These are phyloP conservation scores for pig (Sus scrofa) DNA, from an alignment of 2,113 vertebrate genomes.

Conservation along the genomic window DNA sequence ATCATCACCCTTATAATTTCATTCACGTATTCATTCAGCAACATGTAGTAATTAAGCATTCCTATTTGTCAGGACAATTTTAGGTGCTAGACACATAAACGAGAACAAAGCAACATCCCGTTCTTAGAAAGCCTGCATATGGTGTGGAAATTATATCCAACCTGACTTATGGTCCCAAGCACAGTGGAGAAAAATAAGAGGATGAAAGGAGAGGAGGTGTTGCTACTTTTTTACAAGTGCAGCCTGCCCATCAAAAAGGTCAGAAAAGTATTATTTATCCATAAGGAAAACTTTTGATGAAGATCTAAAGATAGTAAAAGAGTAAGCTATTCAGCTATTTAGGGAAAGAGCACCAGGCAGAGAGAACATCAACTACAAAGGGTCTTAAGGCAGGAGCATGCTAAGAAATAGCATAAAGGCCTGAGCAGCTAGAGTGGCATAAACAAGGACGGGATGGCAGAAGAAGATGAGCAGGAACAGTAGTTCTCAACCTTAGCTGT, in stretches of 20 bases:
- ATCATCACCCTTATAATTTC: constrained; percentile 10
- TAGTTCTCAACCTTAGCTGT: neutral
- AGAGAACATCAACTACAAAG: neutral
- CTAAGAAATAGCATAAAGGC: neutral
- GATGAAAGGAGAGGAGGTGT: neutral
- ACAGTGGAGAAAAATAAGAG: neutral
- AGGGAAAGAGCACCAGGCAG: neutral
- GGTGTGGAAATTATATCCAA: neutral
- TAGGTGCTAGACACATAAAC: neutral
- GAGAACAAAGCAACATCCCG: neutral
- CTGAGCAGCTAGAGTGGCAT: neutral
- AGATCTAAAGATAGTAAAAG: neutral
- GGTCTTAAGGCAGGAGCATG: neutral
- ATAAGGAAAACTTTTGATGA: neutral
- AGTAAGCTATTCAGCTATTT: neutral
- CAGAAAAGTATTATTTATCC: constrained; percentile 4
- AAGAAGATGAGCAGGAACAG: neutral
- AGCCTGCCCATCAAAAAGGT: neutral
- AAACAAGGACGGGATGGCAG: neutral
- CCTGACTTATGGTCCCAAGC: neutral
- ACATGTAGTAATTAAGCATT: constrained; percentile 36
- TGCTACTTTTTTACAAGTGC: neutral
- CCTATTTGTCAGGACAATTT: neutral
- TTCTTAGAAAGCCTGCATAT: neutral
- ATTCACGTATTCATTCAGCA: constrained; percentile 24